These are phyloP conservation scores for Itoplectis maculator DNA, from an alignment of 2,888 invertebrate genomes.

Conservation along the genomic window DNA sequence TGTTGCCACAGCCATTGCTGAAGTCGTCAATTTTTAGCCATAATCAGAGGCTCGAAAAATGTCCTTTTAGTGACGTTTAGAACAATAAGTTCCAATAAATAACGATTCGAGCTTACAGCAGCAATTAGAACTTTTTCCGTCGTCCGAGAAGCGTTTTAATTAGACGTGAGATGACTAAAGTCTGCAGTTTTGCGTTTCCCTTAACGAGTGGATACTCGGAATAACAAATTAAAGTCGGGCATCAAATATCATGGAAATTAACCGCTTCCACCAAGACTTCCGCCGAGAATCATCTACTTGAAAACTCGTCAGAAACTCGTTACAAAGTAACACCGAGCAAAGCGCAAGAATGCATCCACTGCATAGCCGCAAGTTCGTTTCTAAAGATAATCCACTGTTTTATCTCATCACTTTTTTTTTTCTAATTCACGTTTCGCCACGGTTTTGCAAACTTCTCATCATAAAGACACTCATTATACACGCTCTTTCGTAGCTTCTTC, in stretches of 20 bases:
- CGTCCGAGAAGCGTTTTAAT: not conserved
- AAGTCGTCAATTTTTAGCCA: no score
- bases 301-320: constrained; percentile 21
- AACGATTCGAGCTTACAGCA: no score
- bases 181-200: not conserved
- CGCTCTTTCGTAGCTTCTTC: not conserved
- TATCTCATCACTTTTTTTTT: not conserved
- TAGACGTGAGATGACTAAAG: not conserved
- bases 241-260: constrained; percentile 1
- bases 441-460: no score
- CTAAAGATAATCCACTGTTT: not conserved
- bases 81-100: no score
- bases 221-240: not conserved
- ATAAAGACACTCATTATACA: not conserved
- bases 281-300: constrained; percentile 4
- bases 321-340: not conserved
- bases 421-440: not conserved
- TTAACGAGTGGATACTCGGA: not conserved
- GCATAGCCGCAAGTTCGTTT: not conserved
- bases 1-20: no score
- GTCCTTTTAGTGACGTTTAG: no score
- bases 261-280: not conserved
- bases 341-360: not conserved
- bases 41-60: no score
- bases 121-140: not conserved